Base-by-base conservation (phyloP, 2,888 invertebrate species). In the Diarsia brunnea region DNA sequence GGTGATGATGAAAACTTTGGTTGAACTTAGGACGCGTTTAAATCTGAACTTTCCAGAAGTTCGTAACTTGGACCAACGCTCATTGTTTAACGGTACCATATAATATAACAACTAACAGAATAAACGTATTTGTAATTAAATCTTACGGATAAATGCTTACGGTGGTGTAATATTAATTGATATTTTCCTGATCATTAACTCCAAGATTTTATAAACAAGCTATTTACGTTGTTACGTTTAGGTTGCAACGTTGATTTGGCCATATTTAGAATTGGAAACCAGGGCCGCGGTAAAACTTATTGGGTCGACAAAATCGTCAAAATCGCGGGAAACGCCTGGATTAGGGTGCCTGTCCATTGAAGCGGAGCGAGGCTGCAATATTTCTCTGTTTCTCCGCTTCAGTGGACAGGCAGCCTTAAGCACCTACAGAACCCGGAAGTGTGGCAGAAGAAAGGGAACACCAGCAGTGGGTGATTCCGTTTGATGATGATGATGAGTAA, bases 31-130 rank as follows among this genome's bases (percentile, higher is more conserved):
- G n/a, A n/a, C 0, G 12, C n/a, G 38, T 14, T 14, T 27, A 21
- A 31, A 27, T 73, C 8, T 1, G 16, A 51, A 27, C 1, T 10
- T 4, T 78, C 7, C 10, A 60, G 2, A 21, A 76, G 71, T 24
- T 47, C 38, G 2, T 27, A 47, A 73, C 81, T 76, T 76, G 61
- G 14, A 80, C 81, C 81, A 53, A 4, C 19, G 27, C 8, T 0
- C n/a, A 73, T 80, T 76, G 73, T 21, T 61, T 53, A 80, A 76
- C 38, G 4, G 14, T 8, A 43, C 31, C 45, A 53, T n/a, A 19
- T 53, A 71, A 43, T 51, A 68, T 53, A 63, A 80, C 51, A 63
- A 24, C 21, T 47, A 61, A 47, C 53, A 73, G 14, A 80, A 53
- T 73, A 0, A 53, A 53, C 27, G 53, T 61, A n/a, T 55, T 38